Evolutionary conservation across 2,797 vertebrate species (phyloP).

Genomic region (Lithobates sylvaticus): DNA sequence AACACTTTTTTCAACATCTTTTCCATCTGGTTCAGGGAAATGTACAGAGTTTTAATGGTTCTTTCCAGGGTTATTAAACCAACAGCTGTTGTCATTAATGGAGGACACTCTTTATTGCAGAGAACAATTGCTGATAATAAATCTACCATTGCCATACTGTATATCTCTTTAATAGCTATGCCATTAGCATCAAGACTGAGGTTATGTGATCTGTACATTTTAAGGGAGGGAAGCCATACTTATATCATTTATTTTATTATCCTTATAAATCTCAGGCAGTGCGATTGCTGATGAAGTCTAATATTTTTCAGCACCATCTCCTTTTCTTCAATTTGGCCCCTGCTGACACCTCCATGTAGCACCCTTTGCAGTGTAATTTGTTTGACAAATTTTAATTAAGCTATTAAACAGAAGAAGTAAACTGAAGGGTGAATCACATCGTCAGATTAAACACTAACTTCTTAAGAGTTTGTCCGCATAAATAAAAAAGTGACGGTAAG

Average conservation of each 20-base stretch:
- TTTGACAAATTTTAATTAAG: slow-evolving; percentile 59
- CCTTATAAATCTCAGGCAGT: slow-evolving; percentile 52
- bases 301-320: slow-evolving; percentile 51
- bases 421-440: slow-evolving; percentile 48
- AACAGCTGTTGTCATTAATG: slow-evolving; percentile 84
- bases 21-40: slow-evolving; percentile 80
- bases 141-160: slow-evolving; percentile 65
- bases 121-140: slow-evolving; percentile 68
- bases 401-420: slow-evolving; percentile 49
- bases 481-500: slow-evolving; percentile 61
- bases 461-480: slow-evolving; percentile 61
- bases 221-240: slow-evolving; percentile 35
- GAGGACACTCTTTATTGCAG: slow-evolving; percentile 75
- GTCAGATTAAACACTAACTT: slow-evolving; percentile 46
- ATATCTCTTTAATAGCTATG: slow-evolving; percentile 67
- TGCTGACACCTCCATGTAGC: slow-evolving; percentile 39
- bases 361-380: slow-evolving; percentile 49
- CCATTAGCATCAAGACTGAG: slow-evolving; percentile 67
- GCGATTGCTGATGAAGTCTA: slow-evolving; percentile 46
- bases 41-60: slow-evolving; percentile 76
- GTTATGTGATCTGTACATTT: slow-evolving; percentile 58
- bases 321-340: slow-evolving; percentile 27
- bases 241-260: slow-evolving; percentile 50
- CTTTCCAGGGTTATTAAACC: slow-evolving; percentile 81
- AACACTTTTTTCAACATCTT: slow-evolving; percentile 70